Base-by-base conservation (phyloP, 2,888 invertebrate species). In the Tortrix viridana region DNA sequence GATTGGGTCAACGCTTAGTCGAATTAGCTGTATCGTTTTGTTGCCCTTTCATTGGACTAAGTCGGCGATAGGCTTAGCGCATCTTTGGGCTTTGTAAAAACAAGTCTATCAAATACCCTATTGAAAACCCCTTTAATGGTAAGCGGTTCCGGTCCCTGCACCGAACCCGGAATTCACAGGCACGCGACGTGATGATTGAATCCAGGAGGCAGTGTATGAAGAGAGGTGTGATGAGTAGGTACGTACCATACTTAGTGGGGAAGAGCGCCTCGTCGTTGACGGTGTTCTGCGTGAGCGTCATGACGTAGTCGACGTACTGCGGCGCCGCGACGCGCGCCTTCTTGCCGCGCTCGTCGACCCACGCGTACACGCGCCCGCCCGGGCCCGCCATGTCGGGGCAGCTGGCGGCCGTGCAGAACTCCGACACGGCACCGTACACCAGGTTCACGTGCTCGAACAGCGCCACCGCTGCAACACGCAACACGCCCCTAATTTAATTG, bases 401-500 rank as follows among this genome's bases (percentile, higher is more conserved):
- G 79, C 96, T 95, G 73, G 96, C 96, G 89, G 96, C 95, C 82
- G 98, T 98, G 95, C 99, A 99, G 94, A 98, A 98, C 94, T 99
- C 99, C 79, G 98, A 98, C 93, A 99, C 96, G 75, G 98, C 97
- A 88, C 99, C 99, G 93, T 99, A 99, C 83, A 99, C 95, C 93
- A 99, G 95, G 93, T 99, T 99, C 80, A 99, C 98, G 93, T 99
- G 99, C 91, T 99, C 98, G 92, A 99, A 99, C 86, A 99, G 97
- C 94, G 98, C 97, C 92, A 98, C 95, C 71, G 98, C 97, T 97
- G 93, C 44, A 94, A 94, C 50, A 65, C 69, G 59, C 41, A 70
- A 7, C 7, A 20, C 43, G n/a, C 32, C n/a, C 0, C 18, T 3
- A 44, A 4, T 12, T 20, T 4, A 16, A 41, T 41, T 26, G 5